These are phyloP conservation scores for Dermatemys mawii DNA, from an alignment of 2,113 vertebrate genomes.

Conservation along the genomic window DNA sequence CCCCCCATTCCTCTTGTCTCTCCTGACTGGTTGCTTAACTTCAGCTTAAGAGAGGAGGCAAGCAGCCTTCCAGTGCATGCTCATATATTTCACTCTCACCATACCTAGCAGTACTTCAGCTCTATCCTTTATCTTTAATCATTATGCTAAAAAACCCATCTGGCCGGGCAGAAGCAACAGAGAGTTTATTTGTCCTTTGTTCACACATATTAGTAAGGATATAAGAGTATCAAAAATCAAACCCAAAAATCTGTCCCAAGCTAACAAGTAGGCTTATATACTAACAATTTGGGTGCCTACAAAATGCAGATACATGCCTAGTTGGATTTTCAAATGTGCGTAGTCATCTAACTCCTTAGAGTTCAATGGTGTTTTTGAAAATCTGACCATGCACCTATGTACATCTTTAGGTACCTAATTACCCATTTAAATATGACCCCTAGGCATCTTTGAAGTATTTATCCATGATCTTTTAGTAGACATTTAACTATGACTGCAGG, in stretches of 20 bases:
- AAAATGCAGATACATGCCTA: not conserved
- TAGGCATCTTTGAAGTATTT: not conserved
- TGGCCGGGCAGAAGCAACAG: too few relatives aligned
- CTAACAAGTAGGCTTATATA: not conserved
- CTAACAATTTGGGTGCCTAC: not conserved
- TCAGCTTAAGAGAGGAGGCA: too few relatives aligned
- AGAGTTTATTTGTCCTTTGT: too few relatives aligned
- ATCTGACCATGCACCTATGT: not conserved
- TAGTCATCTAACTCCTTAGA: not conserved
- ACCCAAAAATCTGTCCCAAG: not conserved
- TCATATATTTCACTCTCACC: too few relatives aligned
- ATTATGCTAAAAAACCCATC: too few relatives aligned
- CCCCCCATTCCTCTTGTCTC: too few relatives aligned
- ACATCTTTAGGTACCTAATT: not conserved
- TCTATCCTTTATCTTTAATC: too few relatives aligned
- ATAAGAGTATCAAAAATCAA: too few relatives aligned
- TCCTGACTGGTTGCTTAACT: too few relatives aligned
- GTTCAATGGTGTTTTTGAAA: not conserved
- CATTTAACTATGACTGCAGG: not conserved
- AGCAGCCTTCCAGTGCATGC: too few relatives aligned
- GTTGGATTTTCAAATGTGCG: not conserved
- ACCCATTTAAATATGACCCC: not conserved
- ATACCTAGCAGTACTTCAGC: too few relatives aligned
- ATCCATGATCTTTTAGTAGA: not conserved
- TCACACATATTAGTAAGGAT: too few relatives aligned